These are phyloP conservation scores for Hesperophylax magnus DNA, from an alignment of 1,140 invertebrate species.

Conservation along the genomic window DNA sequence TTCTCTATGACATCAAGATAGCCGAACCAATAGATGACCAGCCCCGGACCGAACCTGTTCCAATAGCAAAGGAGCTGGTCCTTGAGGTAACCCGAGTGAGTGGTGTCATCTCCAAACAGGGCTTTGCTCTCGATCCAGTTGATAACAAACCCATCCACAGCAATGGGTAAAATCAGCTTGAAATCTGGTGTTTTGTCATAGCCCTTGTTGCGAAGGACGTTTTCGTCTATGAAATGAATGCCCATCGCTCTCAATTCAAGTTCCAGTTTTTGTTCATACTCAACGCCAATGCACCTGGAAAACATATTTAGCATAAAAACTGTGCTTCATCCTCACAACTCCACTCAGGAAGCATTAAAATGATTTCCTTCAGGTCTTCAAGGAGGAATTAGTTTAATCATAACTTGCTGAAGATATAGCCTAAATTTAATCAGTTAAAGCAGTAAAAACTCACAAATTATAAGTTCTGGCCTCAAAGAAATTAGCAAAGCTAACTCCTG, in stretches of 20 bases:
- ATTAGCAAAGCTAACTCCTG: no score
- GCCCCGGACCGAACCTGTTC: slow-evolving; percentile 94
- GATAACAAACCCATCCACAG: slow-evolving; percentile 87
- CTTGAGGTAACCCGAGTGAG: slow-evolving; percentile 87
- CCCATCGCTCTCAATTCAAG: slow-evolving; percentile 65
- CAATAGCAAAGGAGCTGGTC: slow-evolving; percentile 92
- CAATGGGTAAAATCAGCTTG: slow-evolving; percentile 91
- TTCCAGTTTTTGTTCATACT: slow-evolving; percentile 68
- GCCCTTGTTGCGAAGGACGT: slow-evolving; percentile 83
- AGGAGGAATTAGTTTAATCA: no score
- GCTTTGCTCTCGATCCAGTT: slow-evolving; percentile 99
- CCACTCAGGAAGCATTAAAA: no score
- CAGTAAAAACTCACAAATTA: neutral
- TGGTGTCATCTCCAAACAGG: slow-evolving; percentile 88
- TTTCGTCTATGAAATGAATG: slow-evolving; percentile 83
- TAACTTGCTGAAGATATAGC: no score
- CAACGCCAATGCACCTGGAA: slow-evolving; percentile 66
- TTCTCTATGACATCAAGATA: slow-evolving; percentile 78
- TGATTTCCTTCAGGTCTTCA: no score
- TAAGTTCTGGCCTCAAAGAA: no score
- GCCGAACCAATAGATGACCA: slow-evolving; percentile 98
- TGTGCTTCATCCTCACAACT: no score
- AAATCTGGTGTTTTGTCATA: slow-evolving; percentile 97
- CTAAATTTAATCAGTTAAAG: no score
- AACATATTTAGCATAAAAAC: neutral